A percentile compares a stretch with the other conserved stretches of the same genome.
Evolutionary conservation across 1,140 invertebrate species (phyloP).

Genomic region (Drepana arcuata): DNA sequence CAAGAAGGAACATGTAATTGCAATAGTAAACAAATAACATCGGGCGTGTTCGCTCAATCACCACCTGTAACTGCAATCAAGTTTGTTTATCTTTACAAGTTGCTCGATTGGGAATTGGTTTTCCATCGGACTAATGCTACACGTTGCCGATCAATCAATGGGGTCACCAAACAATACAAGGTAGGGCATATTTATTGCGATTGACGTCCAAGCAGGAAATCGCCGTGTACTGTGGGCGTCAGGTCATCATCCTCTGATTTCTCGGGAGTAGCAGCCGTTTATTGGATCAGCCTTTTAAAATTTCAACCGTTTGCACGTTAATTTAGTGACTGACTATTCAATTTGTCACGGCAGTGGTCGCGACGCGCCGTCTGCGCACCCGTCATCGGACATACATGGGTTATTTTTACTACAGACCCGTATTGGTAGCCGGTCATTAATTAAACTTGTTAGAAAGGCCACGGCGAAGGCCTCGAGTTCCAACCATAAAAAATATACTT

Average conservation of each 20-base stretch:
- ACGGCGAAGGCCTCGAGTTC: constrained; percentile 33
- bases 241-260: constrained; percentile 31
- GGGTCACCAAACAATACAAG: neutral
- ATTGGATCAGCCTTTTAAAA: constrained; percentile 12
- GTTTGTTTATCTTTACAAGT: no score
- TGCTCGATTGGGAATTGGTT: no score
- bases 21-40: no score
- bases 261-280: constrained; percentile 22
- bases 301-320: constrained; percentile 5
- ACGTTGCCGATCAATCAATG: neutral
- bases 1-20: no score
- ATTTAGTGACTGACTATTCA: constrained; percentile 11
- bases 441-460: constrained; percentile 42
- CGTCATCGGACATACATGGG: constrained; percentile 29
- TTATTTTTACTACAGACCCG: constrained; percentile 38
- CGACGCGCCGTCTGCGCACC: constrained; percentile 43
- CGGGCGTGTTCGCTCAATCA: no score
- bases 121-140: no score
- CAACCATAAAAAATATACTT: neutral
- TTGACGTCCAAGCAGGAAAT: no score
- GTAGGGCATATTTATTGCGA: no score
- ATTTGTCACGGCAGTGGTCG: constrained; percentile 27
- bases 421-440: constrained; percentile 21
- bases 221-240: constrained; percentile 9
- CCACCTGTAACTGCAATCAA: no score